Conservation (phyloP, 2,888 invertebrate species). For the Cephalotes varians region DNA sequence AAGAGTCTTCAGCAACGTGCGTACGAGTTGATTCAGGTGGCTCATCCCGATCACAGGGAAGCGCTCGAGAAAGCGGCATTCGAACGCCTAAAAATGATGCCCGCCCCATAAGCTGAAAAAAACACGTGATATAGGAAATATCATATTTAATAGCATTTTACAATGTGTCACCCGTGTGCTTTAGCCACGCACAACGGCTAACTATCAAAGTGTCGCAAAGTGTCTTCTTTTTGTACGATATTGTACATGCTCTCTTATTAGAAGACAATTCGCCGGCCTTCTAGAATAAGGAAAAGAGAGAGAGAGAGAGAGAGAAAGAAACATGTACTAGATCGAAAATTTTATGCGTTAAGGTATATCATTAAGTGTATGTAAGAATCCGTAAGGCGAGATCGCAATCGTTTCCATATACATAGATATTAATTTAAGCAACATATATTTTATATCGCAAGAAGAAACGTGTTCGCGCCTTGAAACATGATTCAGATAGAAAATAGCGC, state of each 20-base stretch:
- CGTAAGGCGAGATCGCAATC: background rate
- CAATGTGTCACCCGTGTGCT: slow-evolving; percentile 24
- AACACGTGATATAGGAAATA: slow-evolving; percentile 3
- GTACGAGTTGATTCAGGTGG: slow-evolving; percentile 88
- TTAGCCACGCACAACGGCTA: background rate
- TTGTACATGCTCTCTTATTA: slow-evolving; percentile 24
- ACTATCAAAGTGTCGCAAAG: slow-evolving; percentile 8
- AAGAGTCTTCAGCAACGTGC: slow-evolving; percentile 89
- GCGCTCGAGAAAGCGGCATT: slow-evolving; percentile 89
- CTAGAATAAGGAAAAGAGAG: background rate
- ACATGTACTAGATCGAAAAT: background rate
- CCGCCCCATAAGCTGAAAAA: slow-evolving; percentile 76
- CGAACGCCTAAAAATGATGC: slow-evolving; percentile 86
- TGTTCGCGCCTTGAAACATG: background rate
- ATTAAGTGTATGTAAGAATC: slow-evolving; percentile 32
- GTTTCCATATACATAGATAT: slow-evolving; percentile 23
- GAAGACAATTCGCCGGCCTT: slow-evolving; percentile 7
- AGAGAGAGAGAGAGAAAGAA: background rate
- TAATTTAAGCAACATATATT: slow-evolving; percentile 35
- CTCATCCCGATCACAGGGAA: slow-evolving; percentile 89
- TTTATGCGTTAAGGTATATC: slow-evolving; percentile 24
- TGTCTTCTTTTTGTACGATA: slow-evolving; percentile 33
- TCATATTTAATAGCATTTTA: slow-evolving; percentile 67
- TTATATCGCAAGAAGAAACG: slow-evolving; percentile 21
- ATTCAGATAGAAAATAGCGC: background rate